Base-by-base conservation (phyloP, 2,797 vertebrate species). In the Fistularia commersonii region DNA sequence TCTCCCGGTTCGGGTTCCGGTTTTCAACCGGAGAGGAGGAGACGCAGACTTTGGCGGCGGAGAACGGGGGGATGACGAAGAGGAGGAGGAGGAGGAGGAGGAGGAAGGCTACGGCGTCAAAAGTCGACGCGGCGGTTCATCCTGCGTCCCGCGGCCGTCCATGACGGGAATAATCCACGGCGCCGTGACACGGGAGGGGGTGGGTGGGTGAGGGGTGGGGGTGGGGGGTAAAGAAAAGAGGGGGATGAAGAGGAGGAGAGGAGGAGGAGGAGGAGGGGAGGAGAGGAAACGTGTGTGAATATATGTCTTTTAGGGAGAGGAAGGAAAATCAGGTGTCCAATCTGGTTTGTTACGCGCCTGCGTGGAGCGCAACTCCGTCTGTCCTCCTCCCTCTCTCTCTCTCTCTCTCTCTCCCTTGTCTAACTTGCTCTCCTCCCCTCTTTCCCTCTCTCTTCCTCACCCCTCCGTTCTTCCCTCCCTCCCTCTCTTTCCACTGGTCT, bases 1-100 rank as follows among this genome's bases (percentile, higher is more conserved):
- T 86, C 88, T 87, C 87, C 82, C 79, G 53, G 83, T 74, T 80
- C 80, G 70, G 66, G 66, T 73, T 57, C 61, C 76, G 65, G 55
- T 58, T 61, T 75, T 71, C 76, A 61, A 81, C 85, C n/a, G n/a
- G n/a, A n/a, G n/a, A n/a, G n/a, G n/a, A n/a, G n/a, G n/a, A n/a
- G n/a, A n/a, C n/a, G n/a, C n/a, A n/a, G n/a, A n/a, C n/a, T n/a
- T n/a, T n/a, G n/a, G n/a, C n/a, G n/a, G n/a, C n/a, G n/a, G n/a
- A n/a, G n/a, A n/a, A n/a, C n/a, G n/a, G n/a, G n/a, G n/a, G n/a
- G n/a, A n/a, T n/a, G n/a, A n/a, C n/a, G n/a, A n/a, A 8, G 9
- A 40, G 48, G 51, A 52, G 64, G 45, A 66, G 50, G 73, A 66
- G 61, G 31, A 74, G 77, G 85, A 68, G 60, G 76, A 83, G 76